Evolutionary conservation across 2,113 vertebrate species (phyloP).

Genomic region (Hydropotes inermis): DNA sequence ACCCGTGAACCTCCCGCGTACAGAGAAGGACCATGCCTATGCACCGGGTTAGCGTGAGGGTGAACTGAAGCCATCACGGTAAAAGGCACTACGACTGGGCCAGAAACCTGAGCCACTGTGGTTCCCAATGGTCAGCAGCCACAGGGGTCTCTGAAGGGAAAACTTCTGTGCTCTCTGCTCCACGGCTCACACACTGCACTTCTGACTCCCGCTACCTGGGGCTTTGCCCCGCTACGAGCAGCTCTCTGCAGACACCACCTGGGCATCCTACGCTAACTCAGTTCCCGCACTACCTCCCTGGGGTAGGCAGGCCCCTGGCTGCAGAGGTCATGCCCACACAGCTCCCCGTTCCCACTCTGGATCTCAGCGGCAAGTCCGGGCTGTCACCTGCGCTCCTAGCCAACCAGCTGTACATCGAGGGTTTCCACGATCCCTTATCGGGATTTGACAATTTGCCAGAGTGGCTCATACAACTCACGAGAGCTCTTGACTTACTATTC

Average conservation of each 20-base stretch:
- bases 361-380: not conserved
- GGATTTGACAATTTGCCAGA: not conserved
- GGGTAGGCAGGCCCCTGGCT: not conserved
- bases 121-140: rapidly evolving
- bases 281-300: not conserved
- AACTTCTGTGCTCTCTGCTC: not conserved
- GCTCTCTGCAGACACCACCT: not conserved
- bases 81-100: not conserved
- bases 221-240: not conserved
- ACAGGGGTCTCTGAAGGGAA: not conserved
- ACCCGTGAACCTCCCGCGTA: not conserved
- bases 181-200: not conserved
- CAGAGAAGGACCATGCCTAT: not conserved
- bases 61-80: not conserved
- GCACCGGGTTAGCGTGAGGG: not conserved
- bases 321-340: not conserved
- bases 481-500: not conserved
- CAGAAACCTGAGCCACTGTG: not conserved
- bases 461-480: not conserved
- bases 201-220: not conserved
- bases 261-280: not conserved
- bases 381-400: not conserved
- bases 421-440: not conserved
- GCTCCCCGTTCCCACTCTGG: not conserved
- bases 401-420: not conserved